Evolutionary conservation across 2,797 vertebrate genomes (phyloP), one percentile per base, ranked within the genome.

Genomic region (Netta rufina): DNA sequence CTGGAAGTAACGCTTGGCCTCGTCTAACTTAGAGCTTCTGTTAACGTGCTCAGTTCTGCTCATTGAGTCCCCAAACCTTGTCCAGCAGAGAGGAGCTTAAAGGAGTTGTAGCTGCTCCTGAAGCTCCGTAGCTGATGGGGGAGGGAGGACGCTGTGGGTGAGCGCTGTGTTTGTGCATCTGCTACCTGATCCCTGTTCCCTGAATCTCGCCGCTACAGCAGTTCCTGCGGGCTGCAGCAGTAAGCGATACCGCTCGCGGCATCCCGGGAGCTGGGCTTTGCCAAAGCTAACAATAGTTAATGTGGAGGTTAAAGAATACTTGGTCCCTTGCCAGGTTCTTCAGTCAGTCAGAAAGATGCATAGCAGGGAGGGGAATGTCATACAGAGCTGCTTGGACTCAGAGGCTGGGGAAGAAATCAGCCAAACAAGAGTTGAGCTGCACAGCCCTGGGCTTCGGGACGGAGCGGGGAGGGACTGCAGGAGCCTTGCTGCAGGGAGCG

Each of bases 201-300:
- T 64, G 32, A 89, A 92, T 94, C 95, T 95, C n/a, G 0, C 89
- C 76, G 39, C 84, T 96, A 87, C 94, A 96, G 95, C 94, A 93
- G 94, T 94, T 96, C 75, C 92, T 92, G 87, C 88, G 62, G 80
- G 93, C 75, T 91, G 84, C 84, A 92, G 87, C 87, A 94, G 94
- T 87, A 92, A 93, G 87, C 0, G 16, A 83, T 80, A 89, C 72
- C 75, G 77, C 17, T n/a, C 76, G 70, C 84, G 87, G 79, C 93
- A 87, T 91, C 81, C 83, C 75, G 7, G 67, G 73, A 93, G 92
- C 79, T 84, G 73, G 90, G 87, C 70, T 95, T 91, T 90, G 94
- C 94, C 90, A 94, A 94, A 96, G 93, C 93, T 95, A 96, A 95
- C 94, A 95, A 73, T 79, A 95, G 95, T 95, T 95, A 94, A 95